Evolutionary conservation across 2,888 invertebrate species (phyloP), one percentile per base, ranked within the genome.

Genomic region (Melanargia galathea): DNA sequence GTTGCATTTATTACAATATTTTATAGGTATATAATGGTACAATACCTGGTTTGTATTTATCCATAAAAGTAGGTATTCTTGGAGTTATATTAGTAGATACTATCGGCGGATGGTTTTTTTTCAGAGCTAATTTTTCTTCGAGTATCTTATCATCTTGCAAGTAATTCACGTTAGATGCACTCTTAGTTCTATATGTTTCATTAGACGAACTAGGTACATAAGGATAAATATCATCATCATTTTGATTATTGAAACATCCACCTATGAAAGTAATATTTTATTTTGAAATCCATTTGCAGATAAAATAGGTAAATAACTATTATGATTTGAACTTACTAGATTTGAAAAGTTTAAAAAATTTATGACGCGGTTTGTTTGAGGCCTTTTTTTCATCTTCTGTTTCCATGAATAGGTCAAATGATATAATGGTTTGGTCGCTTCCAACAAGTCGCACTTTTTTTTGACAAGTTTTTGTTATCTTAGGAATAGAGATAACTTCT

Each of bases 1-100:
- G 13, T 13, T 38, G 5, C n/a, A 35, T 13, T 30, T 8, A 8
- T 1, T 8, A 8, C 5, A 8, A 4, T 30, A 30, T 30, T 30
- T 30, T 30, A 30, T 35, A 13, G 35, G 16, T 40, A 43, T 18
- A 6, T 6, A 16, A 43, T 43, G 43, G 10, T 20, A 7, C 48
- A 24, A n/a, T 77, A 84, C 90, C 90, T 79, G 84, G 86, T 76
- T 88, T 90, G 68, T 86, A 89, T 73, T 78, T 86, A 64, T 89
- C 87, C 63, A 90, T 80, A 63, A 87, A 77, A 48, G 69, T 69
- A 40, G 78, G 74, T 57, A 65, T 73, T 59, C 64, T 73, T 16
- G 71, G 40, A 11, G 67, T 55, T 35, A 66, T 64, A 22, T 67
- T 60, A 40, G 65, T 60, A 13, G 65, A 55, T 30, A 69, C 64